Conservation (phyloP, 2,888 invertebrate genomes). For the Agrotis exclamationis region DNA sequence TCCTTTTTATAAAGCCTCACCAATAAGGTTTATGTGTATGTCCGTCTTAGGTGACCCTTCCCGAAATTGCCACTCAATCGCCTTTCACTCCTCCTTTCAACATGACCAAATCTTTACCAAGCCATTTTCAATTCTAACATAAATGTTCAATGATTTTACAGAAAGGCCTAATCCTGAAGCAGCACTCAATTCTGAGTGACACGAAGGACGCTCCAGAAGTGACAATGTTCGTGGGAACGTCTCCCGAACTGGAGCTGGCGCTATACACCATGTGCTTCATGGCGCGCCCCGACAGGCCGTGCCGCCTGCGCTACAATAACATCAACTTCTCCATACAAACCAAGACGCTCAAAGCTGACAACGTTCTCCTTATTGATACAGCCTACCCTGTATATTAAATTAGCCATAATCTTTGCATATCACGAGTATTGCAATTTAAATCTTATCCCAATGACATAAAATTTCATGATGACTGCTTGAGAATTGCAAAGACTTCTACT, state of each 20-base stretch:
- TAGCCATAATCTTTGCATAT: neutral
- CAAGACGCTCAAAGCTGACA: constrained; percentile 83
- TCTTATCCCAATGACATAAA: neutral
- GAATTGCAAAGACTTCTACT: neutral
- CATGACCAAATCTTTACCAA: too few species aligned
- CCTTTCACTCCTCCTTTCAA: too few species aligned
- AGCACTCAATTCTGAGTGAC: constrained; percentile 93
- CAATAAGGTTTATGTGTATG: too few species aligned
- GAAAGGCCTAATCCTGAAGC: constrained; percentile 95
- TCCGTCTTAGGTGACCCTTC: too few species aligned
- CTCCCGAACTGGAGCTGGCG: constrained; percentile 97
- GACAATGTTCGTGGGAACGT: constrained; percentile 96
- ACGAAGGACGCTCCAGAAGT: constrained; percentile 95
- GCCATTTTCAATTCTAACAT: neutral
- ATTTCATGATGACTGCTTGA: neutral
- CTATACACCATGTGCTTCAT: constrained; percentile 97
- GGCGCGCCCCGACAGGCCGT: constrained; percentile 94
- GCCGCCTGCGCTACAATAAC: constrained; percentile 91
- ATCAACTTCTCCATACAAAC: constrained; percentile 85
- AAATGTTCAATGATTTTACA: constrained; percentile 74
- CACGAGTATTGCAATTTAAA: neutral
- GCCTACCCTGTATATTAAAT: constrained; percentile 77
- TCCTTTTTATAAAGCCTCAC: too few species aligned
- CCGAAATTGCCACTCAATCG: too few species aligned
- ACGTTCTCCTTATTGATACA: constrained; percentile 83